Evolutionary conservation across 2,888 invertebrate genomes (phyloP), one percentile per base, ranked within the genome.

Genomic region (Chymomyza amoena): DNA sequence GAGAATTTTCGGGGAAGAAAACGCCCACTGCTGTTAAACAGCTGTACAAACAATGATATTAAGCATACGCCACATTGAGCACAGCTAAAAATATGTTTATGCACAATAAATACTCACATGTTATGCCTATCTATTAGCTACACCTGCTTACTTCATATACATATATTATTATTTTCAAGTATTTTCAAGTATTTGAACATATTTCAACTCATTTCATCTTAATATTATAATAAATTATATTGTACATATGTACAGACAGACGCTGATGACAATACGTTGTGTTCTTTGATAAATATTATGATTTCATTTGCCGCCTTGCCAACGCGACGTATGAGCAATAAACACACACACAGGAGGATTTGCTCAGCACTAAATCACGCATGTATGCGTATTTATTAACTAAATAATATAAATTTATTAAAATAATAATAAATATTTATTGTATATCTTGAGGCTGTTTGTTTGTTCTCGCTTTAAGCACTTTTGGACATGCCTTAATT

Each of bases 201-300:
- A 45, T 45, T 32, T 45, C 39, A 45, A 45, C 39, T n/a, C n/a
- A 45, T 45, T 45, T 45, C 39, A 45, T 45, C 39, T 45, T 45
- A 13, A 45, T 45, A 45, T 13, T 45, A 45, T 45, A 45, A 45
- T 45, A 45, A 45, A 45, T 45, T 13, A 45, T 45, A 13, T 13
- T 9, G 39, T 2, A 13, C 9, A 36, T 32, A n/a, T 32, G 32
- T 32, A 7, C 32, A 32, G 2, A 32, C 56, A 18, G 9, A 13
- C 20, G 36, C 13, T 13, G 9, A 64, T 20, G 39, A 9, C 64
- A 76, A 39, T n/a, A 18, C 69, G 63, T 69, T 63, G 61, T 69
- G 67, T 61, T 73, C 71, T 69, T 75, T 64, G 7, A 63, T 73
- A 81, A 82, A 82, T 81, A 81, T 82, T 81, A 67, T 75, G 72